Conservation (phyloP, 2,113 vertebrate genomes). For the Marmota flaviventris region DNA sequence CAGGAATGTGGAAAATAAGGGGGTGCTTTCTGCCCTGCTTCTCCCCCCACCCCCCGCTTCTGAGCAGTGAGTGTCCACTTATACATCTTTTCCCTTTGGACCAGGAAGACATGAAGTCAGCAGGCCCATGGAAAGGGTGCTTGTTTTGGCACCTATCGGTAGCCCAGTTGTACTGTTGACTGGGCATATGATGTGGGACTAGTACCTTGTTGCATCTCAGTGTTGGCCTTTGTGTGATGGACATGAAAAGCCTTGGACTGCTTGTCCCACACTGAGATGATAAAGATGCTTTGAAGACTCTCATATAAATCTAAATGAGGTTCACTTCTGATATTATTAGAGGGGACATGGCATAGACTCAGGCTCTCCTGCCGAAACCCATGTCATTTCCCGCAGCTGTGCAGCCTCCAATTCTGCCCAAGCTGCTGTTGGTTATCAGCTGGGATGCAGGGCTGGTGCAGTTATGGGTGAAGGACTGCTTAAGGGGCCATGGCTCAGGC, state of each 20-base stretch:
- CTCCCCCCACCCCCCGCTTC: neutral
- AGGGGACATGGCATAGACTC: fast-evolving
- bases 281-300: neutral
- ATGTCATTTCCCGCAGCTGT: neutral
- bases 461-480: neutral
- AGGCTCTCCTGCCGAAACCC: neutral
- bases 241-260: neutral
- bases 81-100: neutral
- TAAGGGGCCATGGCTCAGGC: neutral
- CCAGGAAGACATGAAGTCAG: neutral
- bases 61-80: neutral
- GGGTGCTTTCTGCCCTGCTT: neutral
- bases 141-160: neutral
- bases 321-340: neutral
- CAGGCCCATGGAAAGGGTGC: neutral
- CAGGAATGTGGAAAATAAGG: neutral
- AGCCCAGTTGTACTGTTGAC: neutral
- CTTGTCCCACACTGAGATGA: neutral
- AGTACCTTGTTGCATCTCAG: neutral
- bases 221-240: neutral
- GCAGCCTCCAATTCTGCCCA: neutral
- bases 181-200: neutral
- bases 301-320: neutral
- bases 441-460: neutral
- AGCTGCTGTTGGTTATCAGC: neutral